Evolutionary conservation across 2,888 invertebrate genomes (phyloP), one percentile per base, ranked within the genome.

Genomic region (Rhyacophila evoluta): DNA sequence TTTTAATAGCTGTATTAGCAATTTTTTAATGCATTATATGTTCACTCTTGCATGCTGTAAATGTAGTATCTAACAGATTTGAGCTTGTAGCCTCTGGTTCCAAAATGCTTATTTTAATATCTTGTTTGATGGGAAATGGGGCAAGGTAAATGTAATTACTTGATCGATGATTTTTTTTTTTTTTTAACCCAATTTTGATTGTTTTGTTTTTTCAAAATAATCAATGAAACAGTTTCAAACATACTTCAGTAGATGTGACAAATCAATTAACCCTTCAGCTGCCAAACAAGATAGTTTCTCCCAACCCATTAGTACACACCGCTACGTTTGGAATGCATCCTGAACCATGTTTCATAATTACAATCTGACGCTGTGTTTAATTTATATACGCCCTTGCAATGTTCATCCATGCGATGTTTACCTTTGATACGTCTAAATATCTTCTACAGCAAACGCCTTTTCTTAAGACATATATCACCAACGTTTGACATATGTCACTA

Each of bases 341-440:
- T 55, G 55, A 25, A 55, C 25, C 55, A 55, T 55, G 55, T 55
- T 55, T 55, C 55, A 55, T 55, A 55, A 55, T 55, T 55, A 55
- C 55, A 55, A 55, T 55, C 55, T 55, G 55, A 25, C 55, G 55
- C 15, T 19, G 55, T 19, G 25, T 19, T 19, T 25, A 55, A 55
- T 55, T 55, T 55, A 55, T 55, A 55, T 19, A 55, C 55, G 10
- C 55, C 55, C 55, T 8, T 55, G 19, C 55, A 55, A 55, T 55
- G 55, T 55, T 55, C 55, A 55, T 19, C 19, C 55, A 19, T 55
- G 55, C 19, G 55, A 55, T 55, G 55, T 55, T 55, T 55, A 55
- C 55, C 55, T 55, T 55, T 55, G 55, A 55, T 25, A 25, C 55
- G 55, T 10, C 55, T 55, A 55, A 19, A 41, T 15, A 55, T 8